Conservation (phyloP, 2,888 invertebrate species). For the Amphipoea oculea region DNA sequence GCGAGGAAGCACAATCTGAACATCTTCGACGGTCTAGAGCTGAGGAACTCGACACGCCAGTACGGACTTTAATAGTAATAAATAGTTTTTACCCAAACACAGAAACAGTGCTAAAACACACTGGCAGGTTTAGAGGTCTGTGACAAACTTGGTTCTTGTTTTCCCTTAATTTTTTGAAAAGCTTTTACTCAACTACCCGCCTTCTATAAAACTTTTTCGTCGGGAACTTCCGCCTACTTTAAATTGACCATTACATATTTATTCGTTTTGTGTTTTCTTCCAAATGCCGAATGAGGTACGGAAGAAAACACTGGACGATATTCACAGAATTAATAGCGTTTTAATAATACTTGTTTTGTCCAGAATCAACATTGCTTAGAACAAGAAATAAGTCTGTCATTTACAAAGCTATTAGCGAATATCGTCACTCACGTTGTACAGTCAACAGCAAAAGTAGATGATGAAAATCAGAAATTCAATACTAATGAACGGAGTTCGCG, state of each 20-base stretch:
- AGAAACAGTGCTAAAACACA: constrained; percentile 54
- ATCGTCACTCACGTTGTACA: constrained; percentile 36
- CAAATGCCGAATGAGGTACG: not conserved
- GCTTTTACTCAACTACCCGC: not conserved
- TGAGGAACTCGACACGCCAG: constrained; percentile 94
- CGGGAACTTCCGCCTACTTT: not conserved
- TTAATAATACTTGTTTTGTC: not conserved
- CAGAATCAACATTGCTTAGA: not conserved
- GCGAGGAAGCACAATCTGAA: constrained; percentile 94
- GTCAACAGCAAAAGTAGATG: no score
- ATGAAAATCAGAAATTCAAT: no score
- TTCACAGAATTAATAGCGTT: not conserved
- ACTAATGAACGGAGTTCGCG: no score
- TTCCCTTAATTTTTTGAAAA: not conserved
- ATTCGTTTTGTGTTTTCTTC: not conserved
- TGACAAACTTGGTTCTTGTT: constrained; percentile 50
- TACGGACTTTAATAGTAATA: constrained; percentile 94
- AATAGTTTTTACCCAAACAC: constrained; percentile 83
- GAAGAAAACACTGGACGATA: not conserved
- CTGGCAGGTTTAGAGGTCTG: constrained; percentile 22
- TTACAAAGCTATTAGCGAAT: constrained; percentile 23
- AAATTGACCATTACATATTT: not conserved
- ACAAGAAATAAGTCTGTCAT: constrained; percentile 49
- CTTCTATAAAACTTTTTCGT: not conserved
- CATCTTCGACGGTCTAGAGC: constrained; percentile 94